phyloP scores from a whole-genome alignment of 2,888 invertebrate species.

The Lepidochrysops patricia region DNA sequence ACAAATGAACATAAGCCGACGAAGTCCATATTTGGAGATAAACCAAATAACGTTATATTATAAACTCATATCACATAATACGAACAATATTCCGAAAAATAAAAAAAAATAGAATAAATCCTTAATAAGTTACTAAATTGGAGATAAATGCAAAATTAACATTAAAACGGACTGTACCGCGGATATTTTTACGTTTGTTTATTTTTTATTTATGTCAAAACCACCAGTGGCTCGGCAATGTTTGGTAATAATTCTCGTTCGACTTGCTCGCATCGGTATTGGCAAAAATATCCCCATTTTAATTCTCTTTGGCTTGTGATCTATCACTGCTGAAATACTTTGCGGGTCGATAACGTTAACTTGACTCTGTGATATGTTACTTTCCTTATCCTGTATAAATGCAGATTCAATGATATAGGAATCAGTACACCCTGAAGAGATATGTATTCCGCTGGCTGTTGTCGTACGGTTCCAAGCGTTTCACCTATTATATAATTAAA shows the following conservation, averaged over 20 bases:
- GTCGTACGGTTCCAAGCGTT: slow-evolving; percentile 53
- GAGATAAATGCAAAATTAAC: slow-evolving; percentile 58
- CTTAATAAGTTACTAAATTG: slow-evolving; percentile 46
- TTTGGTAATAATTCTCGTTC: slow-evolving; percentile 31
- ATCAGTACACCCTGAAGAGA: slow-evolving; percentile 56
- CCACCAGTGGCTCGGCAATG: slow-evolving; percentile 47
- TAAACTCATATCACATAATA: slow-evolving; percentile 67
- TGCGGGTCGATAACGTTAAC: slow-evolving; percentile 34
- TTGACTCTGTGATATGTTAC: slow-evolving; percentile 59
- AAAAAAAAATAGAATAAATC: slow-evolving; percentile 30
- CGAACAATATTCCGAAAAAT: slow-evolving; percentile 55
- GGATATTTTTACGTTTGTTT: slow-evolving; percentile 24
- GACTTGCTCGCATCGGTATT: slow-evolving; percentile 48
- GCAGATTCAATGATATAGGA: slow-evolving; percentile 34
- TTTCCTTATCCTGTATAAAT: slow-evolving; percentile 31
- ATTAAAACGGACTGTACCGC: slow-evolving; percentile 20
- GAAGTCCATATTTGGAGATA: slow-evolving; percentile 44
- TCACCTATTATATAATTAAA: slow-evolving; percentile 66
- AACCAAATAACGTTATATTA: slow-evolving; percentile 53
- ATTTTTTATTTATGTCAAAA: slow-evolving; percentile 15
- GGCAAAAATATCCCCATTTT: slow-evolving; percentile 46
- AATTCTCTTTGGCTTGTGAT: slow-evolving; percentile 68
- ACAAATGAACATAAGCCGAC: slow-evolving; percentile 35
- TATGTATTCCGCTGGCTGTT: slow-evolving; percentile 47
- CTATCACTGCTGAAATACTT: slow-evolving; percentile 68